These are phyloP conservation scores for Odontocerum albicorne DNA, from an alignment of 2,888 invertebrate species.

Conservation along the genomic window DNA sequence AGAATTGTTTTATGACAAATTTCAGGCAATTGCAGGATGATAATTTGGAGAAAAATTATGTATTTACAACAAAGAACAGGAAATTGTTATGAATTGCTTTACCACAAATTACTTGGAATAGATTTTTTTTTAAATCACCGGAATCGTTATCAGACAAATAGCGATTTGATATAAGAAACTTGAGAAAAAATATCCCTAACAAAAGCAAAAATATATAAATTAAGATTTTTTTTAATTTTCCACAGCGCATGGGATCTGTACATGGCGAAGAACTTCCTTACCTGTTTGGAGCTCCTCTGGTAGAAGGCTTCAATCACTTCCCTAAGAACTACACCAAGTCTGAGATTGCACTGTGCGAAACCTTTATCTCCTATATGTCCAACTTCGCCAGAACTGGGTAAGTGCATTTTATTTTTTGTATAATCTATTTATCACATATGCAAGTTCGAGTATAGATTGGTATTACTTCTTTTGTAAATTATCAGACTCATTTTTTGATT, in stretches of 20 bases:
- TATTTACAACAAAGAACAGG: too few species aligned
- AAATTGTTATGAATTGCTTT: too few species aligned
- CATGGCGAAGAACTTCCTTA: conserved; percentile 92
- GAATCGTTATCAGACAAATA: too few species aligned
- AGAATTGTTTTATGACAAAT: too few species aligned
- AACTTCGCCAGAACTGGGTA: conserved; percentile 90
- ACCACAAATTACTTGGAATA: too few species aligned
- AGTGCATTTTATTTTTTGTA: conserved; percentile 48
- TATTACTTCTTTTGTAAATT: too few species aligned
- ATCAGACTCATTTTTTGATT: too few species aligned
- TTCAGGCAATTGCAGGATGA: too few species aligned
- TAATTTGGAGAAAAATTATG: too few species aligned
- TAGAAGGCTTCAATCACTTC: conserved; percentile 81
- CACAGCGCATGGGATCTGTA: conserved; percentile 89
- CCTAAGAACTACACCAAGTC: conserved; percentile 86
- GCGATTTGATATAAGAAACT: not conserved
- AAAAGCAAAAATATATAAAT: not conserved
- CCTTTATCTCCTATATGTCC: conserved; percentile 84
- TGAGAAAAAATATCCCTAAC: not conserved
- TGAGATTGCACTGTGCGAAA: conserved; percentile 83
- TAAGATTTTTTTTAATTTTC: conserved; percentile 27
- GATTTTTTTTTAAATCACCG: too few species aligned
- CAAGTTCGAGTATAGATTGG: too few species aligned
- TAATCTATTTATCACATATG: too few species aligned
- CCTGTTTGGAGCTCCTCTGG: conserved; percentile 87